Percentiles rank a stretch among this genome's conserved stretches.
Conservation (phyloP, 2,888 invertebrate species). For the Epinotia bilunana region DNA sequence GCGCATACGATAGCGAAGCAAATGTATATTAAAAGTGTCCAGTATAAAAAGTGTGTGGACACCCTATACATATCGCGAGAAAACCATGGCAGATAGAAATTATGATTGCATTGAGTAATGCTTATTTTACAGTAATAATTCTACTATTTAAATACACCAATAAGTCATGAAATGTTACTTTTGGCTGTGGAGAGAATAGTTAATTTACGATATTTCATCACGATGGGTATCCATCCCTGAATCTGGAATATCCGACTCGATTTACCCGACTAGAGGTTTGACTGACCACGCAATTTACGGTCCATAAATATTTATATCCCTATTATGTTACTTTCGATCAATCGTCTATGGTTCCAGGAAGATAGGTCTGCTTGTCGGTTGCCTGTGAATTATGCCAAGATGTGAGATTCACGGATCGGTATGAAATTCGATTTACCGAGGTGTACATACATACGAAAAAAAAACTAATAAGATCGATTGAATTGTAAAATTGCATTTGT, state of each 20-base stretch:
- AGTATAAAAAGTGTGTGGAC: no score
- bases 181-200: neutral
- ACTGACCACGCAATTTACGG: constrained; percentile 68
- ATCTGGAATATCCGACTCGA: constrained; percentile 56
- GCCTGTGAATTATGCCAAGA: constrained; percentile 45
- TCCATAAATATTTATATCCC: constrained; percentile 70
- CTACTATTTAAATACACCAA: neutral
- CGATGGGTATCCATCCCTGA: constrained; percentile 45
- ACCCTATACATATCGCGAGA: neutral
- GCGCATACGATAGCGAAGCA: no score
- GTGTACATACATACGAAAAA: neutral
- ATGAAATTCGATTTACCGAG: constrained; percentile 2
- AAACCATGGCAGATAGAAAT: neutral
- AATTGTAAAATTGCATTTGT: neutral
- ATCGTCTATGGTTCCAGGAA: constrained; percentile 46
- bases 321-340: constrained; percentile 69
- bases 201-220: neutral
- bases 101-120: neutral
- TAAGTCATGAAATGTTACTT: neutral
- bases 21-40: no score
- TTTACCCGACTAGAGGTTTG: constrained; percentile 58
- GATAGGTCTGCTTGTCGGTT: constrained; percentile 24
- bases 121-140: neutral
- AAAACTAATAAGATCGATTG: neutral
- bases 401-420: constrained; percentile 12